A percentile compares a stretch with the other conserved stretches of the same genome.
phyloP scores from a whole-genome alignment of 2,797 vertebrate species.

The Schizothorax lantsangensis region DNA sequence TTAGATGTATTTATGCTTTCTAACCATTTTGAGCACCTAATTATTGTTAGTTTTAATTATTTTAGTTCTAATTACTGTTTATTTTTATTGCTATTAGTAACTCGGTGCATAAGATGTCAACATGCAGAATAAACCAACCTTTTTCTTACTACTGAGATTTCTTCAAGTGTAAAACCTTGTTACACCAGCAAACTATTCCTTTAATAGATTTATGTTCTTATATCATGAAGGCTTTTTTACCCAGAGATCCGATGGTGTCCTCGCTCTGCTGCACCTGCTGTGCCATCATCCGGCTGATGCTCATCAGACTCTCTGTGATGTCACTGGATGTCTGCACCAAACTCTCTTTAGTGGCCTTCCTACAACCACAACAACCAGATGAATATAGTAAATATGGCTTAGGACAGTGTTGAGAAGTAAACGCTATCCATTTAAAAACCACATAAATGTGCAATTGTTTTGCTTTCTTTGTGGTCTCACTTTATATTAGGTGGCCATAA shows the following conservation, averaged over 20 bases:
- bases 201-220: neutral
- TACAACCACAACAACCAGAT: slow-evolving; percentile 59
- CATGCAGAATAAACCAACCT: neutral
- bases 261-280: slow-evolving; percentile 93
- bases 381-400: neutral
- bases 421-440: neutral
- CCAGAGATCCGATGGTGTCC: slow-evolving; percentile 86
- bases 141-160: neutral
- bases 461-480: neutral
- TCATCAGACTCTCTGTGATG: slow-evolving; percentile 94
- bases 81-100: neutral
- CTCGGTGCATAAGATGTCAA: neutral
- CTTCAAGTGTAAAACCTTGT: neutral
- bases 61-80: neutral
- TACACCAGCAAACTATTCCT: neutral
- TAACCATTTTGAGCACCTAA: neutral
- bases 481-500: neutral
- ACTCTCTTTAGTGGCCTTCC: slow-evolving; percentile 89
- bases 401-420: neutral
- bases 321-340: slow-evolving; percentile 88
- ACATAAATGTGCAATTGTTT: neutral
- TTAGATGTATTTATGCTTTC: neutral
- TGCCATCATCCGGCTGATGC: slow-evolving; percentile 94
- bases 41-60: neutral
- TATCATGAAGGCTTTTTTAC: slow-evolving; percentile 69